Evolutionary conservation across 2,797 vertebrate species (phyloP), one percentile per base, ranked within the genome.

Genomic region (Pyrocephalus nanus): DNA sequence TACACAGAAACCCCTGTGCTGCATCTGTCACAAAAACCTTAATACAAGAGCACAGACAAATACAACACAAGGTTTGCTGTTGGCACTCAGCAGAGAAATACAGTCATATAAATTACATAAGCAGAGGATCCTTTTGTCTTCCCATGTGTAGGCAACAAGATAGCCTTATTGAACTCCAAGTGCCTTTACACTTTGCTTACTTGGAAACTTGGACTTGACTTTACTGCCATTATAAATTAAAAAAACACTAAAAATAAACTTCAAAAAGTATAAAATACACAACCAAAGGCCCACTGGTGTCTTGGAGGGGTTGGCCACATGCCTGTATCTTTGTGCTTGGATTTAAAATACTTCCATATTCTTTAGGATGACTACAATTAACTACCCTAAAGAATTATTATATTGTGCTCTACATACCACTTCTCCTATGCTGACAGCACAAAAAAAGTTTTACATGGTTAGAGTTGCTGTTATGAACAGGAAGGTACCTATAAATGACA

Each of bases 401-500:
- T 29, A 40, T 53, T 58, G 22, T 61, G 20, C 29, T 89, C 32
- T 48, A 43, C 22, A 2, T 38, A 43, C 34, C 53, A 64, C 29
- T 66, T 89, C 50, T 88, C 25, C 67, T 87, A 30, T 47, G 38
- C 9, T 13, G 48, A 18, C 29, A 71, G 45, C 36, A 67, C 40
- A 47, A 64, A 62, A 57, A n/a, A 85, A 9, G 3, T 40, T 86
- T 71, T 57, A 32, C 6, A 0, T 64, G 23, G 60, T 64, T 34
- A 23, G 27, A 86, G 26, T 4, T 85, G 45, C 45, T 61, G 45
- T 84, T 79, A 79, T 2, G 22, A 91, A 77, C 64, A 91, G 89
- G 55, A 94, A 92, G 73, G 74, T 29, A 62, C 34, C 53, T 85
- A 80, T 88, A 87, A 94, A 89, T 77, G 32, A 78, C 47, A 96